Percentiles rank a stretch among this genome's conserved stretches.
Conservation (phyloP, 2,797 vertebrate species). For the Gambusia yucatana region DNA sequence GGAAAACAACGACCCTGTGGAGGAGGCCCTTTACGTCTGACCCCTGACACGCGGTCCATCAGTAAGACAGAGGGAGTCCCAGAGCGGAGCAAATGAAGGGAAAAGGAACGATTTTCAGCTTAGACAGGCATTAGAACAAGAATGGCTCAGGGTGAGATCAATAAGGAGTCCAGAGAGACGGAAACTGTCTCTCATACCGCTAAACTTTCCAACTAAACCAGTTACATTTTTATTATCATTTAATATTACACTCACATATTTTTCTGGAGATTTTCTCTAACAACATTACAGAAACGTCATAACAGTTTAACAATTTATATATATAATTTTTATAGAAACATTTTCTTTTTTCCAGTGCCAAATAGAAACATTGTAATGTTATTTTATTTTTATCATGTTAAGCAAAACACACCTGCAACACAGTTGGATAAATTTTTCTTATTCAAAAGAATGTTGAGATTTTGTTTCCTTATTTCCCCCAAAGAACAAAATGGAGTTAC, state of each 20-base stretch:
- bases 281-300: not conserved
- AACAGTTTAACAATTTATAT: not conserved
- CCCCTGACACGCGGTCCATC: constrained; percentile 47
- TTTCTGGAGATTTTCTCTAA: not conserved
- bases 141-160: not conserved
- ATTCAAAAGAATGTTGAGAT: not conserved
- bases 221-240: not conserved
- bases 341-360: not conserved
- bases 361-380: not conserved
- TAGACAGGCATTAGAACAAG: not conserved
- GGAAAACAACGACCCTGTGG: constrained; percentile 74
- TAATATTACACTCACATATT: not conserved
- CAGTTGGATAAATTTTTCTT: not conserved
- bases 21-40: constrained; percentile 57
- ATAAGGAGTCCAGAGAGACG: not conserved
- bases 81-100: constrained; percentile 10
- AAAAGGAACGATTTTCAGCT: constrained; percentile 6
- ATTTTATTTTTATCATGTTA: not conserved
- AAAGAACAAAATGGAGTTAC: not conserved
- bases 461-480: not conserved
- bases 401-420: not conserved
- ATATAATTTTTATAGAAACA: not conserved
- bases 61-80: constrained; percentile 17
- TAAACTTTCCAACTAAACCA: not conserved
- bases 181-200: not conserved